Percentiles rank a stretch among this genome's conserved stretches.
phyloP scores from a whole-genome alignment of 2,888 invertebrate species.

The Drosophila kokeensis region DNA sequence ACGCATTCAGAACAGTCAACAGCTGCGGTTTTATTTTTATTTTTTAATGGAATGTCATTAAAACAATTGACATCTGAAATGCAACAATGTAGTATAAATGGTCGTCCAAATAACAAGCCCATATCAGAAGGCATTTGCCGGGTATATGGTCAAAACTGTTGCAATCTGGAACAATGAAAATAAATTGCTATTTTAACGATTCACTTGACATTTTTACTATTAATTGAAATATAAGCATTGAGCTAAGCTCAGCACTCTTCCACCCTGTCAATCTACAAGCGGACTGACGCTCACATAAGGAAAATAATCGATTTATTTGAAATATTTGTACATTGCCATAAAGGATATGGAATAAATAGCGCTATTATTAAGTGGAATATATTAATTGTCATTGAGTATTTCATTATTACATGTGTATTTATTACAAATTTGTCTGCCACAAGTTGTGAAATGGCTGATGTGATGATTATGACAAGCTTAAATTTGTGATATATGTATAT shows the following conservation, averaged over 20 bases:
- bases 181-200: conserved; percentile 72
- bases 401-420: background rate
- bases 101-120: background rate
- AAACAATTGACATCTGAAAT: conserved; percentile 55
- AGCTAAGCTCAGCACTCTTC: conserved; percentile 24
- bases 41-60: conserved; percentile 49
- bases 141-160: background rate
- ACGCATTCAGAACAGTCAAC: conserved; percentile 44
- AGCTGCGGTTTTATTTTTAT: conserved; percentile 14
- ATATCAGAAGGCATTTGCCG: background rate
- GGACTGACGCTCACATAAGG: background rate
- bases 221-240: conserved; percentile 47
- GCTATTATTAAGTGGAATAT: background rate
- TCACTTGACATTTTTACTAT: conserved; percentile 41
- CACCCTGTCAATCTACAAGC: too few relatives aligned
- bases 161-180: conserved; percentile 51
- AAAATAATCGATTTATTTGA: background rate
- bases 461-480: background rate
- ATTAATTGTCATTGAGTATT: background rate
- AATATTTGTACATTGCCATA: background rate
- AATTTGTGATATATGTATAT: background rate
- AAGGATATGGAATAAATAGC: background rate
- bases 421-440: background rate
- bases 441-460: background rate
- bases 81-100: conserved; percentile 10